Evolutionary conservation across 2,113 vertebrate species (phyloP), one percentile per base, ranked within the genome.

Genomic region (Ammodytes dubius): DNA sequence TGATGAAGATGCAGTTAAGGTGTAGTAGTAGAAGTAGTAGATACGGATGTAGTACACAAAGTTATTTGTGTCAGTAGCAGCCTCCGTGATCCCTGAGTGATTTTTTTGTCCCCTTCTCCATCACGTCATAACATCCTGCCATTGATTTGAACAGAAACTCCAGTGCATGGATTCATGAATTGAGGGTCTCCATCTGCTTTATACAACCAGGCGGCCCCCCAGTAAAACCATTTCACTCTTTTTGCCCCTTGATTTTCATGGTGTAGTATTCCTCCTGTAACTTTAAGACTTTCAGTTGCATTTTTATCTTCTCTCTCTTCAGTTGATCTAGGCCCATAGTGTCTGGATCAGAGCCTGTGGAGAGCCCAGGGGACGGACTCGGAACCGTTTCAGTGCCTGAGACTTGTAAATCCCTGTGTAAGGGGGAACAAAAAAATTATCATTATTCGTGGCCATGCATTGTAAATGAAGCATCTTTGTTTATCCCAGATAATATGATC

Each of bases 241-340:
- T 75, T 0, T 52, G 17, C 37, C 19, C 0, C 12, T 27, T 43
- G 5, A 87, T 42, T 74, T 72, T 74, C 52, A 52, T 13, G 43
- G 66, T 56, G 77, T 82, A 91, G 74, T 77, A 87, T 27, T 85
- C 67, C 40, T 87, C 80, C 19, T 89, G 87, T 40, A 87, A 17
- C 42, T 54, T 83, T 42, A 91, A 46, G 8, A 91, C 80, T 67
- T 71, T 91, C 1, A 91, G 10, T 4, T 91, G 82, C 82, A 79
- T 43, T 69, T 82, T 83, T 6, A 85, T 17, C 39, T 87, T 89
- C 0, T 91, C 77, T 0, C 11, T 85, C 53, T 76, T 85, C 0
- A 91, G 52, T 0, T 85, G 70, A 35, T 81, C 47, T 2, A 85
- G 37, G 50, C 75, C 74, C 63, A 64, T 61, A 4, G 47, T 14